Evolutionary conservation across 2,113 vertebrate genomes (phyloP).

Genomic region (Neotoma lepida): DNA sequence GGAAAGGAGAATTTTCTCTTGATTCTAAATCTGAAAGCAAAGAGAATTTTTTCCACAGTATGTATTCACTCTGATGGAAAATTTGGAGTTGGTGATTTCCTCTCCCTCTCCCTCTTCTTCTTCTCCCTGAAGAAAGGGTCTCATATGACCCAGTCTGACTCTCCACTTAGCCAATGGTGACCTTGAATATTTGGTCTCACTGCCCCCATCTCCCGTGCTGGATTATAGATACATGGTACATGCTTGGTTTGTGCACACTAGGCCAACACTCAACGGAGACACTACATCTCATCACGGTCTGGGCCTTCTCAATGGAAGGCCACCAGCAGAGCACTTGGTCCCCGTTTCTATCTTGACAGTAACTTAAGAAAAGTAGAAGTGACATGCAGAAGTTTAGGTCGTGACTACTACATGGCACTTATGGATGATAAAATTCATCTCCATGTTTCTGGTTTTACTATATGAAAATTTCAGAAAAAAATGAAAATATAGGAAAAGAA

Average conservation of each 20-base stretch:
- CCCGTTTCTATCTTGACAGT: background rate
- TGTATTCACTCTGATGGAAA: background rate
- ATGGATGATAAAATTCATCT: background rate
- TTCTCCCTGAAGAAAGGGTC: background rate
- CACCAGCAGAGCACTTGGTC: background rate
- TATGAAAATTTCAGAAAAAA: background rate
- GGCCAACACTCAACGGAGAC: background rate
- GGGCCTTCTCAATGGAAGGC: conserved; percentile 2
- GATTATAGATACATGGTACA: background rate
- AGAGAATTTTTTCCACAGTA: conserved; percentile 28
- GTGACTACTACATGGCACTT: background rate
- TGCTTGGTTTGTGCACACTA: background rate
- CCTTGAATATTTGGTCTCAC: background rate
- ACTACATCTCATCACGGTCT: background rate
- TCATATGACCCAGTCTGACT: background rate
- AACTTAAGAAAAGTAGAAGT: background rate
- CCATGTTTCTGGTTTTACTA: background rate
- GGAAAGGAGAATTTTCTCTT: conserved; percentile 1
- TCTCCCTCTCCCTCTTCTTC: background rate
- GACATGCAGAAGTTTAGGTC: background rate
- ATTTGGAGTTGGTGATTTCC: background rate
- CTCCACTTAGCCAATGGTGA: background rate
- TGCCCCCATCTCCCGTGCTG: background rate
- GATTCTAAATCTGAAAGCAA: conserved; percentile 36
- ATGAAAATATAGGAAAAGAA: background rate